Conservation (phyloP, 2,888 invertebrate genomes). For the Heliconius ethilla region DNA sequence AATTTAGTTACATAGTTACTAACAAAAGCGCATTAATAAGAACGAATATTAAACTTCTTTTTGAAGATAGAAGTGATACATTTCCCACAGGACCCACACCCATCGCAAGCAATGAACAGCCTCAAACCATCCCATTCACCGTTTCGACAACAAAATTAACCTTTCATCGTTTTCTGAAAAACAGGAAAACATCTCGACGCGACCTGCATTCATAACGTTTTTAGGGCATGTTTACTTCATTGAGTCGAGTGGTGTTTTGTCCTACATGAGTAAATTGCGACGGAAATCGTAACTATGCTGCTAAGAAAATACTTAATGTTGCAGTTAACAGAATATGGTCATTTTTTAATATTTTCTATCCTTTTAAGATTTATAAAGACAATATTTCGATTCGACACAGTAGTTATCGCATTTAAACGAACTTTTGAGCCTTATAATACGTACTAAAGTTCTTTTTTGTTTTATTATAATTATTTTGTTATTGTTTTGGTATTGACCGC, state of each 20-base stretch:
- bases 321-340: not conserved
- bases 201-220: slow-evolving; percentile 28
- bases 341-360: not conserved
- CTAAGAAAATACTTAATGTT: not conserved
- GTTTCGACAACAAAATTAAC: slow-evolving; percentile 30
- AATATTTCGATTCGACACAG: too few relatives aligned
- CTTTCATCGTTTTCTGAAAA: slow-evolving; percentile 32
- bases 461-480: too few relatives aligned
- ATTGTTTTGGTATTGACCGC: too few relatives aligned
- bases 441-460: too few relatives aligned
- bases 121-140: not conserved
- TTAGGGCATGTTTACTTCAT: slow-evolving; percentile 27
- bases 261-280: slow-evolving; percentile 12
- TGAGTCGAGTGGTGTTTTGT: slow-evolving; percentile 17
- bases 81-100: not conserved
- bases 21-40: too few relatives aligned
- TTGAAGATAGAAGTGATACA: not conserved
- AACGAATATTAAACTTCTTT: not conserved
- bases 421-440: too few relatives aligned
- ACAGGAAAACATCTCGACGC: slow-evolving; percentile 29
- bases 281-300: not conserved
- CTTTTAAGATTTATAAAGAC: not conserved
- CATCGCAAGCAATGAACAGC: not conserved
- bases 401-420: too few relatives aligned
- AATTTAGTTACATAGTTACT: too few relatives aligned